Evolutionary conservation across 2,797 vertebrate genomes (phyloP), one percentile per base, ranked within the genome.

Genomic region (Sebastes diploproa): DNA sequence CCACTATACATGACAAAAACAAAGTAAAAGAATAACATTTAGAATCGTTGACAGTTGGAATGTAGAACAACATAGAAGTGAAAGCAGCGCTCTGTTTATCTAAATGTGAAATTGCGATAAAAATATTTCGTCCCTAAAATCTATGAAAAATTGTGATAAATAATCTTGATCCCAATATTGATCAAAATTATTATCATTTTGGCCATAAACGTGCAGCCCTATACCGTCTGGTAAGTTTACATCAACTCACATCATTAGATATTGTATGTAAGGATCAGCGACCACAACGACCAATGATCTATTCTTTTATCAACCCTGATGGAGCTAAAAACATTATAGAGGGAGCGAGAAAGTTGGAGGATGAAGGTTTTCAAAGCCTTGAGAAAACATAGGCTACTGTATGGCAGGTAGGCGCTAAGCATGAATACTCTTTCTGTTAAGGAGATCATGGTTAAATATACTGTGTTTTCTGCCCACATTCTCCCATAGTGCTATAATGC

Each of bases 391-490:
- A 12, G 30, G 18, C 29, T 22, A n/a, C 29, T n/a, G 30, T n/a
- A 62, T 34, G 30, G 60, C 60, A 34, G 30, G 30, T 34, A 34
- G 60, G 46, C 46, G 7, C 50, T 54, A 54, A 54, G 50, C 50
- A 54, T 54, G 9, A 54, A 54, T 54, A 54, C 50, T 54, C 30
- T 61, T 29, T 30, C 20, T 36, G 20, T 62, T 68, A 36, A 32
- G 56, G 14, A 34, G 22, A 84, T 76, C n/a, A 13, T 30, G 34
- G 29, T 16, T 78, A 66, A 77, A 77, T 55, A 71, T n/a, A 32
- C 27, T 11, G 59, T n/a, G 20, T 61, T 34, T 62, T 32, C 71
- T 73, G 34, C 72, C 34, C 62, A 75, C 66, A 32, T 58, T 55
- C 46, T 55, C 12, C 11, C 11, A 30, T 27, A 10, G 58, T 38